Base-by-base conservation (phyloP, 2,797 vertebrate species). In the Crypturellus tataupa region DNA sequence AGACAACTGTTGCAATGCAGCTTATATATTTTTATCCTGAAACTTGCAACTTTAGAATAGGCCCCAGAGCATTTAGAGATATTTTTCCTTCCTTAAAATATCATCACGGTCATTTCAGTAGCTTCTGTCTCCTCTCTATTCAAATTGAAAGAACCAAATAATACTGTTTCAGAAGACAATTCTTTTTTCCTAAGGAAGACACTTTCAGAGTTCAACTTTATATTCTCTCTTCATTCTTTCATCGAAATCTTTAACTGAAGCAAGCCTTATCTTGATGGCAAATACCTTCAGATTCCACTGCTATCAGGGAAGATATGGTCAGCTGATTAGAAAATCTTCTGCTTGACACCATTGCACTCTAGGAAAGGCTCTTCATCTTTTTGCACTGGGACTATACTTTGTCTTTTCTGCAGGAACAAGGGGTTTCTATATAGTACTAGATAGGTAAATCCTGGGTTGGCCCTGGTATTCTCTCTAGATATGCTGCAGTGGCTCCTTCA, bases 41-140 rank as follows among this genome's bases (percentile, higher is more conserved):
- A 95, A 87, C 75, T 25, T 91, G 73, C 60, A 85, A 78, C 60
- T 81, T 84, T 71, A 87, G 17, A 59, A 59, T 44, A 55, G 89
- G 91, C 88, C 84, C 67, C 51, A 77, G 39, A 73, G n/a, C 31
- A 80, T 68, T 92, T 47, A 60, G 78, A 89, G 35, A 68, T 87
- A 77, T 77, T 94, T 94, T 94, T 90, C 83, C 92, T 95, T 95
- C 88, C 95, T 92, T 92, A 96, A 95, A 96, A 94, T 90, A 95
- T 53, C 87, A 84, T 46, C 39, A 58, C 2, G 7, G 67, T 89
- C 79, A 94, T 90, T 94, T 96, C 90, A 82, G 89, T 89, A 93
- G 71, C 68, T 82, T 82, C 89, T 92, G 95, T 96, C 94, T 94
- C 88, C 33, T 80, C 75, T 90, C 15, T 87, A 93, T 92, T 95